Evolutionary conservation across 1,140 invertebrate species (phyloP), one percentile per base, ranked within the genome.

Genomic region (Antheraea pernyi): DNA sequence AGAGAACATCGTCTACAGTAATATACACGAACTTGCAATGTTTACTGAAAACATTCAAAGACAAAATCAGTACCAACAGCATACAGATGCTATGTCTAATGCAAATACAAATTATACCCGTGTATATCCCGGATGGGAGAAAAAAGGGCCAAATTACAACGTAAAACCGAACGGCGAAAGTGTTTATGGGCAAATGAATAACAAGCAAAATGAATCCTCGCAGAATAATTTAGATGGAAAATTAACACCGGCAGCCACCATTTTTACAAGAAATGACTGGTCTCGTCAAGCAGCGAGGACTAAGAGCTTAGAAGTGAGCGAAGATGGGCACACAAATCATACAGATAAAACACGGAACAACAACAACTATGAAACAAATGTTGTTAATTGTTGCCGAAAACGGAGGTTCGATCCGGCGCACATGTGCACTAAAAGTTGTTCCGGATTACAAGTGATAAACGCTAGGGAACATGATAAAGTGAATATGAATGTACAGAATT

Each of bases 231-330:
- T 73, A 67, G 86, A 90, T 81, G 82, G 80, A 60, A 88, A 85
- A 68, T 68, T 79, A 72, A 85, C 86, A 82, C 85, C 89, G 86
- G 90, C 89, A 89, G 91, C 91, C 84, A 92, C 91, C 84, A 92
- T 92, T 91, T 93, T 93, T 88, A 92, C 90, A 73, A 82, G 92
- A 90, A 93, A 92, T 91, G 92, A 93, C 86, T 93, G 92, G 92
- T 88, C 91, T 91, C 89, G 92, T 89, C 92, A 93, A 91, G 92
- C 92, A 81, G 91, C 92, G 76, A 90, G 92, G 81, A 93, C 92
- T n/a, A 93, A 93, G 68, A 93, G 92, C 77, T 85, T 93, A 70
- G 92, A 93, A 73, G 88, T 88, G 16, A 87, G 75, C 68, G 89
- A 89, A 63, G 88, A 91, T n/a, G 80, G 78, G 22, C 83, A 85